Conservation (phyloP, 1,140 invertebrate species). For the Teleopsis dalmanni region DNA sequence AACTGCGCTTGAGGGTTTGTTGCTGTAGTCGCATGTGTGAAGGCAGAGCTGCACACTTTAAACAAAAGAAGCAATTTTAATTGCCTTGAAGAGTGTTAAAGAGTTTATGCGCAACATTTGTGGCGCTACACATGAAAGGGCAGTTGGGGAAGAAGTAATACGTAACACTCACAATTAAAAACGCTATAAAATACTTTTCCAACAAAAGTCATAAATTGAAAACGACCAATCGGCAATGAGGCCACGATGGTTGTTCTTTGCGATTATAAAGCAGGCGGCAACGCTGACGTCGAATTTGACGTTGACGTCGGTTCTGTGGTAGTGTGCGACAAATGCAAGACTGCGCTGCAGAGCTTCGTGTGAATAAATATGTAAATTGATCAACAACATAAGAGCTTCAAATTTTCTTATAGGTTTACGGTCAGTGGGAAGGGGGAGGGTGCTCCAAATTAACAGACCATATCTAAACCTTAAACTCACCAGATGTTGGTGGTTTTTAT, state of each 20-base stretch:
- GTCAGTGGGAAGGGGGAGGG: no score
- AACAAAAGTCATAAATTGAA: constrained; percentile 43
- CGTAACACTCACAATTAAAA: constrained; percentile 33
- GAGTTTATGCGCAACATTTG: constrained; percentile 44
- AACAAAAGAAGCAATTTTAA: constrained; percentile 20
- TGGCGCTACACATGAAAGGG: constrained; percentile 2
- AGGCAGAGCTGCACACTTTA: not conserved
- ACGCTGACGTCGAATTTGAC: not conserved
- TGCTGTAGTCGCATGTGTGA: no score
- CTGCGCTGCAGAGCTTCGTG: constrained; percentile 1
- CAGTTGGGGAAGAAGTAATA: not conserved
- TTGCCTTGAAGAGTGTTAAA: constrained; percentile 42
- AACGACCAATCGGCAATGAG: constrained; percentile 26
- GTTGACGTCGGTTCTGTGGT: constrained; percentile 3
- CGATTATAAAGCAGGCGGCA: no score
- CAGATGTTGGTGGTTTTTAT: constrained; percentile 44
- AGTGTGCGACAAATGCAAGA: constrained; percentile 5
- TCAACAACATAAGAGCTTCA: no score
- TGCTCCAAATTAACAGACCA: no score
- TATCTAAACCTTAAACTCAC: constrained; percentile 43
- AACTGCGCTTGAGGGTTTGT: not conserved
- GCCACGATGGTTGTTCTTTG: constrained; percentile 3
- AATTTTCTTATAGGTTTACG: no score
- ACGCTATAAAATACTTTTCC: constrained; percentile 43
- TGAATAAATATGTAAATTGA: no score